Conservation (phyloP, 2,888 invertebrate genomes). For the Drosophila longiperda region DNA sequence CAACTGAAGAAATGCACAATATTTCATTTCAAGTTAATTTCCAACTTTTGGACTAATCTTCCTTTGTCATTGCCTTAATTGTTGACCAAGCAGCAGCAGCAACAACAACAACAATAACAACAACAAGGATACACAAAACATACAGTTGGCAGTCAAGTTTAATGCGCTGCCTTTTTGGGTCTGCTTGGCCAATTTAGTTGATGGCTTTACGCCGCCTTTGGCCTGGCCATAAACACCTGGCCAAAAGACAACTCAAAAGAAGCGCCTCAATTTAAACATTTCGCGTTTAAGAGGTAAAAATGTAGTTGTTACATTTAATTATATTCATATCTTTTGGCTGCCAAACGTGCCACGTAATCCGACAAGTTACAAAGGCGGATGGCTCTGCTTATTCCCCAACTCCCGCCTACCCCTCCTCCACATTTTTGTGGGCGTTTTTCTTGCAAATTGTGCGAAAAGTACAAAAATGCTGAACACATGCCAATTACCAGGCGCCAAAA, state of each 20-base stretch:
- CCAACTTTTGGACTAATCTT: conserved; percentile 75
- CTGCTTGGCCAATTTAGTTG: conserved; percentile 67
- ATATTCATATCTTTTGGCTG: conserved; percentile 76
- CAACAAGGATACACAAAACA: conserved; percentile 13
- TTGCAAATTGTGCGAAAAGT: conserved; percentile 75
- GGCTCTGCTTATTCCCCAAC: neutral
- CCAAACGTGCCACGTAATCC: conserved; percentile 74
- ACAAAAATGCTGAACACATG: conserved; percentile 80
- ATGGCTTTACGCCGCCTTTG: conserved; percentile 64
- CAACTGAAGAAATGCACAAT: conserved; percentile 36
- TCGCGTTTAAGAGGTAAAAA: conserved; percentile 69
- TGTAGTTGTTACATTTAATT: conserved; percentile 79
- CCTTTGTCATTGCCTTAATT: conserved; percentile 75
- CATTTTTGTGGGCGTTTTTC: conserved; percentile 45
- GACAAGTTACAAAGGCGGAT: conserved; percentile 56
- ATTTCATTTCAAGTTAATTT: conserved; percentile 78
- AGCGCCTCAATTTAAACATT: conserved; percentile 62
- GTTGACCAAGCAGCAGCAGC: conserved; percentile 62
- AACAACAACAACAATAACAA: conserved; percentile 10
- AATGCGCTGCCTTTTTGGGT: conserved; percentile 42
- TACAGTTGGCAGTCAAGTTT: conserved; percentile 68
- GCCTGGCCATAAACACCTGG: conserved; percentile 58
- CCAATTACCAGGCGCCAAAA: conserved; percentile 69
- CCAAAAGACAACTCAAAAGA: conserved; percentile 20
- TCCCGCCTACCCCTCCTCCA: neutral